Percentiles rank a stretch among this genome's conserved stretches.
Evolutionary conservation across 1,140 invertebrate species (phyloP).

Genomic region (Panagrolaimus sp.): DNA sequence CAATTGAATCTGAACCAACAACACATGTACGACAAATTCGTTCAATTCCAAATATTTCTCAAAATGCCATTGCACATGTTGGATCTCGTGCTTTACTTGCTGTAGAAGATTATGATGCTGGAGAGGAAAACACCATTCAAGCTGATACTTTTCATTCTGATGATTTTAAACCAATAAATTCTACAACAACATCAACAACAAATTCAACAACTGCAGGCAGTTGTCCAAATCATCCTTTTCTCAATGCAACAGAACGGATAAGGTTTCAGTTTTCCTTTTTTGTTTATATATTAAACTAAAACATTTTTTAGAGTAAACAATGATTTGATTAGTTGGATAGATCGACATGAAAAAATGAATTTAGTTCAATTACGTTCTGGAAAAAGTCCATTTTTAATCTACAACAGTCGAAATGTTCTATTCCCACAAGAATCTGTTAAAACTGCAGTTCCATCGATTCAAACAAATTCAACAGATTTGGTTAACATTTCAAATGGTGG

Average conservation of each 20-base stretch:
- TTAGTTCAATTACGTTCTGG: constrained; percentile 31
- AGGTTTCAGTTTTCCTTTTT: constrained; percentile 10
- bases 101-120: constrained; percentile 19
- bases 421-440: neutral
- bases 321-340: constrained; percentile 29
- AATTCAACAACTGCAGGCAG: constrained; percentile 13
- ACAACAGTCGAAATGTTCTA: constrained; percentile 25
- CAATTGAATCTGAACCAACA: neutral
- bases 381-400: constrained; percentile 29
- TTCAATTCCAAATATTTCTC: constrained; percentile 13
- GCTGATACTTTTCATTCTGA: too few relatives aligned
- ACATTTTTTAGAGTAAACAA: constrained; percentile 26
- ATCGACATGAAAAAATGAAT: constrained; percentile 39
- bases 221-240: neutral
- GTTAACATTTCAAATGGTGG: constrained; percentile 5
- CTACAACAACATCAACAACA: neutral
- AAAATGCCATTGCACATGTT: constrained; percentile 14
- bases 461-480: constrained; percentile 4
- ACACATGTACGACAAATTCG: neutral
- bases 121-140: neutral
- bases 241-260: constrained; percentile 23
- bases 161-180: constrained; percentile 3
- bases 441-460: neutral
- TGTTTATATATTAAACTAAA: neutral
- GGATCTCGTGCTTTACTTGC: constrained; percentile 14